Evolutionary conservation across 1,140 invertebrate species (phyloP), one percentile per base, ranked within the genome.

Genomic region (Calosoma granatense): DNA sequence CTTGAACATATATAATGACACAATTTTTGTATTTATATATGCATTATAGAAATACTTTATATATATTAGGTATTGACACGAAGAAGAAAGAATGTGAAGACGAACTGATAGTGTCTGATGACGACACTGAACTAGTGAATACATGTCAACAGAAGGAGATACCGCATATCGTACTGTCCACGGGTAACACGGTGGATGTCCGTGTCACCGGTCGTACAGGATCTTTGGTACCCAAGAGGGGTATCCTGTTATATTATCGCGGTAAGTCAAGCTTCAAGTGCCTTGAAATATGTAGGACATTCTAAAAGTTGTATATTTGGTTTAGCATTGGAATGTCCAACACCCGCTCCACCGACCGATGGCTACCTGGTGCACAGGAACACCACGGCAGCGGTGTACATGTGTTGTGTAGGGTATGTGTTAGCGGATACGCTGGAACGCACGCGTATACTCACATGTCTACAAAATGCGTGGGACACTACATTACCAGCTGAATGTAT

Each of bases 341-440:
- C 75, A n/a, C 67, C 77, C 51, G 59, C 66, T 61, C 66, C 78
- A 63, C 80, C 81, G 62, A 72, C 72, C 63, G 72, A 78, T 63
- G 81, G 80, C n/a, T 80, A 82, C 60, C 63, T 82, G 2, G 76
- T 79, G 56, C 76, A 75, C 64, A 72, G 76, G 23, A 76, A 76
- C 54, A 74, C 73, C 39, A 74, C 74, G n/a, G 65, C 73, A n/a
- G 79, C 78, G 1, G 72, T 78, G 56, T 83, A 76, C 66, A 78
- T 76, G 69, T 84, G 82, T 67, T 76, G 80, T 60, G 73, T 78
- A 11, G 77, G 76, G 30, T 74, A 69, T 62, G 74, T 76, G 59
- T 84, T 83, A 67, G 73, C 74, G 2, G 81, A 83, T 61, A 78
- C 76, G 1, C 66, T 69, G 52, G 64, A 72, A 64, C 74, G 74